A percentile compares a stretch with the other conserved stretches of the same genome.
These are phyloP conservation scores for Shargacucullia verbasci DNA, from an alignment of 2,888 invertebrate genomes.

Conservation along the genomic window DNA sequence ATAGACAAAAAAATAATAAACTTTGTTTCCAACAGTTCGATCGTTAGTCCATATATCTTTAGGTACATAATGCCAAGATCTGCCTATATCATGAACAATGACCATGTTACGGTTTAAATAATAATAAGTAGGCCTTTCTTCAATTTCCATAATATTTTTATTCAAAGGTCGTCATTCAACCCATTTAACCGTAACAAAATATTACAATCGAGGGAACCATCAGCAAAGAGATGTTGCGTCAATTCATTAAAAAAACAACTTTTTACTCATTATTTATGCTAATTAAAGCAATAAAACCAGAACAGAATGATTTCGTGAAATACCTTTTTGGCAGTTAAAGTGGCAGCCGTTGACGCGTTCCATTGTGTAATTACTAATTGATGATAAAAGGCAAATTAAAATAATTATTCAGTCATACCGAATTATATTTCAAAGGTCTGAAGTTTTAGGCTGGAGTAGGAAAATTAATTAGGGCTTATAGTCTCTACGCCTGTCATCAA, in stretches of 20 bases:
- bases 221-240: too few species aligned
- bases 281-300: conserved; percentile 17
- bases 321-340: conserved; percentile 16
- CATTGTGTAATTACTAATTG: conserved; percentile 6
- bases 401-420: conserved; percentile 4
- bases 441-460: conserved; percentile 3
- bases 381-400: conserved; percentile 6
- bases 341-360: conserved; percentile 17
- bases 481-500: conserved; percentile 8
- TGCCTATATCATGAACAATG: too few species aligned
- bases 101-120: too few species aligned
- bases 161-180: too few species aligned
- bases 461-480: conserved; percentile 9
- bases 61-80: too few species aligned
- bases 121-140: too few species aligned
- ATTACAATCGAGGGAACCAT: too few species aligned
- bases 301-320: conserved; percentile 13
- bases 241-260: not conserved
- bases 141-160: too few species aligned
- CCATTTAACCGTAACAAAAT: too few species aligned
- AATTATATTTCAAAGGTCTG: conserved; percentile 22
- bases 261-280: conserved; percentile 8
- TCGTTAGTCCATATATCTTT: too few species aligned
- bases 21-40: too few species aligned
- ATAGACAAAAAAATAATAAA: too few species aligned